These are phyloP conservation scores for Coptodon bakossiorum DNA, from an alignment of 2,113 vertebrate genomes.

Conservation along the genomic window DNA sequence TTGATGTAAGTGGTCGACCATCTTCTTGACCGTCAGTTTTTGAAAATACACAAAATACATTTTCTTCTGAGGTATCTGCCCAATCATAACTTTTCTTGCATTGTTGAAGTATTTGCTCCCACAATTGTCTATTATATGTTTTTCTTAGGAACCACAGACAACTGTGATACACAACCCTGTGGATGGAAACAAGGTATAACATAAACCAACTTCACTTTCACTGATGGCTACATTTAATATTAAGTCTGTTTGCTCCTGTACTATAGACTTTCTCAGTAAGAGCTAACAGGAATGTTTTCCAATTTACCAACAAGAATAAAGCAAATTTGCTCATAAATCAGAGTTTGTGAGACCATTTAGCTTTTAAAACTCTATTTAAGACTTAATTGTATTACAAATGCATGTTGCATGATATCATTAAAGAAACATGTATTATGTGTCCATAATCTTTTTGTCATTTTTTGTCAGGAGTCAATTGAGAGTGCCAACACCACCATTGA, in stretches of 20 bases:
- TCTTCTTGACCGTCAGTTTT: not conserved
- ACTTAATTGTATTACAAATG: not conserved
- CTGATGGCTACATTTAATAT: not conserved
- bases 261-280: not conserved
- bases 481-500: constrained; percentile 97
- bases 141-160: constrained; percentile 89
- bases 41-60: not conserved
- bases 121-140: constrained; percentile 70
- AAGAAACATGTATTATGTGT: not conserved
- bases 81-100: not conserved
- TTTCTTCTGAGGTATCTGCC: not conserved
- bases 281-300: not conserved
- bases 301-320: not conserved
- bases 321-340: not conserved
- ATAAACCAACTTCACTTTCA: not conserved
- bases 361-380: not conserved
- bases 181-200: constrained; percentile 95
- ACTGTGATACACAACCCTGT: constrained; percentile 97
- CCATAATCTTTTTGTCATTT: not conserved
- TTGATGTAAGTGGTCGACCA: not conserved
- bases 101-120: constrained; percentile 26
- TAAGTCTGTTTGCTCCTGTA: not conserved
- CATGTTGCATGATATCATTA: not conserved
- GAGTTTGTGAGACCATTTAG: not conserved
- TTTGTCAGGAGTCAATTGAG: constrained; percentile 90